These are phyloP conservation scores for Notamacropus eugenii DNA, from an alignment of 2,797 vertebrate genomes.

Conservation along the genomic window DNA sequence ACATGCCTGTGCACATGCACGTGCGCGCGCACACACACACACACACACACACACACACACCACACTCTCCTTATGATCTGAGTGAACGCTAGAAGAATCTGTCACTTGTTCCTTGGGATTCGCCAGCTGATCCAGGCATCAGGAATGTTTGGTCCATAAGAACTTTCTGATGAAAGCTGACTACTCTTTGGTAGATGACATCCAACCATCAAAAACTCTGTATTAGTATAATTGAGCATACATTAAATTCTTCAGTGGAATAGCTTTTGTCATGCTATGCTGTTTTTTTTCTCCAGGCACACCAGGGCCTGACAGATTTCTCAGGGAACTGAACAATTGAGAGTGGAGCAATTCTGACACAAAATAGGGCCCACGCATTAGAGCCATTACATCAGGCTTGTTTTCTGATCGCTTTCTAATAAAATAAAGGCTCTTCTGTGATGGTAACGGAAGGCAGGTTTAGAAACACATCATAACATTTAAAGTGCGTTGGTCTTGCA, in stretches of 20 bases:
- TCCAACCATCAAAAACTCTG: constrained; percentile 34
- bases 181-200: constrained; percentile 52
- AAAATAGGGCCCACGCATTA: constrained; percentile 63
- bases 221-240: constrained; percentile 56
- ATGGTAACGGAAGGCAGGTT: constrained; percentile 34
- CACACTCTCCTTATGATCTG: neutral
- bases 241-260: constrained; percentile 39
- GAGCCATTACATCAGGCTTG: constrained; percentile 46
- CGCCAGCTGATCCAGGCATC: constrained; percentile 27
- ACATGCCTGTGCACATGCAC: neutral
- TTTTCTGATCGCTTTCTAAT: constrained; percentile 57
- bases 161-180: constrained; percentile 38
- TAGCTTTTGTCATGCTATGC: constrained; percentile 24
- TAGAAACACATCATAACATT: constrained; percentile 61
- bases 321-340: neutral
- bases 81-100: neutral
- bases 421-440: constrained; percentile 70
- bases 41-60: neutral
- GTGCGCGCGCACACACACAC: neutral
- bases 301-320: constrained; percentile 59
- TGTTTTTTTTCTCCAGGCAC: constrained; percentile 47
- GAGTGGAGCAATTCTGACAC: constrained; percentile 72
- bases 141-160: constrained; percentile 18
- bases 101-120: constrained; percentile 17
- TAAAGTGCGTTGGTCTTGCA: constrained; percentile 57